These are phyloP conservation scores for Autographa pulchrina DNA, from an alignment of 2,888 invertebrate species.

Conservation along the genomic window DNA sequence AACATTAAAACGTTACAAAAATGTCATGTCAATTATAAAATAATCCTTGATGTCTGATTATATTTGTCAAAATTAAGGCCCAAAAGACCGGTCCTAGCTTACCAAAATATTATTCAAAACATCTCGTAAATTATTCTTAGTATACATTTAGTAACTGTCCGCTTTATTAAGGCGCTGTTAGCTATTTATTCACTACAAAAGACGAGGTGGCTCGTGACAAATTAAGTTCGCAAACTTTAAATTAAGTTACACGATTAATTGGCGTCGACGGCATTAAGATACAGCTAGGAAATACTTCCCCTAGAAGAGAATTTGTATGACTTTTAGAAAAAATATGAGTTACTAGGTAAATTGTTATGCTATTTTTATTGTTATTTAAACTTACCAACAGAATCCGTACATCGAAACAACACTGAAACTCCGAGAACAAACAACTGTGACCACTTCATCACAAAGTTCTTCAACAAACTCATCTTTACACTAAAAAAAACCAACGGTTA, in stretches of 20 bases:
- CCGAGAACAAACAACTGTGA: slow-evolving; percentile 76
- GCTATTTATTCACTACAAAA: slow-evolving; percentile 37
- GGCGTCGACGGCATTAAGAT: slow-evolving; percentile 33
- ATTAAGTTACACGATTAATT: slow-evolving; percentile 50
- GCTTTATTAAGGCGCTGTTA: slow-evolving; percentile 18
- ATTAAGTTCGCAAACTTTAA: slow-evolving; percentile 46
- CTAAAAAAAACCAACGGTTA: slow-evolving; percentile 28
- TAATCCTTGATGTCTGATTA: too few relatives aligned
- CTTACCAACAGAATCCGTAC: slow-evolving; percentile 86
- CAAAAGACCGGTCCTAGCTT: slow-evolving; percentile 6
- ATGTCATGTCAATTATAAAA: too few relatives aligned
- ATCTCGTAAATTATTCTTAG: background rate
- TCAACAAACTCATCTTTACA: slow-evolving; percentile 66
- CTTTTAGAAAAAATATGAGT: background rate
- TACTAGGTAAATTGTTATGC: background rate
- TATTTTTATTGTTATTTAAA: slow-evolving; percentile 43
- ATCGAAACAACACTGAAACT: slow-evolving; percentile 84
- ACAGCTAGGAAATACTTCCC: slow-evolving; percentile 10
- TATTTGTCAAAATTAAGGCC: slow-evolving; percentile 1
- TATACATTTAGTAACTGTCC: slow-evolving; percentile 13
- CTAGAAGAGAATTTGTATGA: background rate
- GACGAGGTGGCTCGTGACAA: slow-evolving; percentile 34
- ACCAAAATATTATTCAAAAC: background rate
- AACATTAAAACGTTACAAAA: too few relatives aligned
- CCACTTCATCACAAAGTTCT: slow-evolving; percentile 79